Base-by-base conservation (phyloP, 1,140 invertebrate species). In the Aphelinus certus region DNA sequence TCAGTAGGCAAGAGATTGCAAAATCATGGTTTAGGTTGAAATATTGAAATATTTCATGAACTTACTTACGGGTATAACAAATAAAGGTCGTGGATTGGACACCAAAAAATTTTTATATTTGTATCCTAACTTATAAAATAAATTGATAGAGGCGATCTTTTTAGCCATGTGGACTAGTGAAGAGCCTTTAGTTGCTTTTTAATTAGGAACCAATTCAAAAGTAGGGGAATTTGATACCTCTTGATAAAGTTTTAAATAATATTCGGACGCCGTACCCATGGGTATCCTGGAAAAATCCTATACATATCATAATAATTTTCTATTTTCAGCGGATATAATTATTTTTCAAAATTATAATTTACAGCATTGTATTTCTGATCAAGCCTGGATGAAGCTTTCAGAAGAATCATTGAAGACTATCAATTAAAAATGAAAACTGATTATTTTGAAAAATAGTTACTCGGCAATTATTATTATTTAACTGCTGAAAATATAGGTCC, bases 231-330 rank as follows among this genome's bases (percentile, higher is more conserved):
- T 61, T 76, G 71, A 63, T 72, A 76, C 64, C 75, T 76, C 69
- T 76, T 45, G n/a, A 71, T 65, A 71, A 53, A 68, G 63, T 51
- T 61, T 71, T 66, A 67, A 51, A 56, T 71, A 67, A 55, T 57
- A 53, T 43, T 45, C 45, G n/a, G 61, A 65, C 6, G 63, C 45
- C 46, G 47, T 61, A 58, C 61, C 73, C 73, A 66, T 71, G 55
- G 73, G 58, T 2, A 53, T 67, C 68, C 69, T 76, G 75, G 67
- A 76, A 72, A 76, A 76, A 65, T 71, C 55, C 62, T 76, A 71
- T 69, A 67, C 49, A 56, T 47, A 61, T 70, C 53, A 71, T 61
- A 66, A 76, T 61, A 71, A 66, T 66, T 10, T 66, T 61, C 62
- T 58, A 6, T 45, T 60, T 53, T 63, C 26, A 53, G 55, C 68